Evolutionary conservation across 2,888 invertebrate genomes (phyloP), one percentile per base, ranked within the genome.

Genomic region (Ceriagrion tenellum): DNA sequence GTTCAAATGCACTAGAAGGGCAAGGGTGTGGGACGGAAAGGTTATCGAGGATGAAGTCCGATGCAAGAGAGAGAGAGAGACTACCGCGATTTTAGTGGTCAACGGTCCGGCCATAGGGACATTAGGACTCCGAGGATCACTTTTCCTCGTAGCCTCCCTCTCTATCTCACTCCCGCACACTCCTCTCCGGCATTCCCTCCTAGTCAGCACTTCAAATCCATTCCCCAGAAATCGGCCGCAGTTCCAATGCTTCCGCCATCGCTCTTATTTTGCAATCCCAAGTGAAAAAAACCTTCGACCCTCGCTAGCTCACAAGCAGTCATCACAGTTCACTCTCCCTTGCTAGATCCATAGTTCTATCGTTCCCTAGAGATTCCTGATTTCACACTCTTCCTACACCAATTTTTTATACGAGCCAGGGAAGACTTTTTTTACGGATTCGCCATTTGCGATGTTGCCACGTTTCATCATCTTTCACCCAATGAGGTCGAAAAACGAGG

Each of bases 191-290:
- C 30, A 30, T 30, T 74, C 12, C 35, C 35, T 35, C 30, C 81
- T 81, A 35, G 81, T 81, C 81, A 81, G 81, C 81, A 35, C 30
- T 35, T 35, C 81, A 35, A 81, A 81, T 81, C 81, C 81, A 81
- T 81, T 81, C 18, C 81, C 30, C 16, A 16, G 81, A 35, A 81
- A 81, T 35, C 35, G 35, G 35, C 30, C 81, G 30, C 81, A 81
- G 35, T 81, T 35, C 81, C 16, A 69, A 16, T 16, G 6, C 81
- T 81, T 4, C 81, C 35, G 12, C 35, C 81, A 35, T 35, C 35
- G 10, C 81, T 35, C 35, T 81, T 81, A 81, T 81, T 81, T 81
- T 35, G 12, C 30, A 59, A 59, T 16, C 59, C 16, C 81, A 2
- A 81, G 35, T 35, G 30, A 81, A 81, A 35, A 30, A 30, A 81